Percentiles rank a stretch among this genome's conserved stretches.
These are phyloP conservation scores for Erinaceus europaeus DNA, from an alignment of 2,113 vertebrate species.

Conservation along the genomic window DNA sequence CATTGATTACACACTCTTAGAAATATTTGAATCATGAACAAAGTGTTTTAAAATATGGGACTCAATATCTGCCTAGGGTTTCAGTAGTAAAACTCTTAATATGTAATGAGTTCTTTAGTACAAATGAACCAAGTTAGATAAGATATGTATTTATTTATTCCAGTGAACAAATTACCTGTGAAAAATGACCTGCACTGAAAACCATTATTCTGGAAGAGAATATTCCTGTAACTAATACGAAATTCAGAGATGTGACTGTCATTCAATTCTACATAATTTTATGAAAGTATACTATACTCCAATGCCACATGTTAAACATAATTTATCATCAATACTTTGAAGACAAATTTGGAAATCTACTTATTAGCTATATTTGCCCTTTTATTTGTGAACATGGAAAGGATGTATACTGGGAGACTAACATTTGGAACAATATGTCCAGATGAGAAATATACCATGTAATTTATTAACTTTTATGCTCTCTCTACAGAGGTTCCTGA, in stretches of 20 bases:
- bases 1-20: background rate
- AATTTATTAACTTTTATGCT: background rate
- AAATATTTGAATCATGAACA: background rate
- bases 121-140: background rate
- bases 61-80: background rate
- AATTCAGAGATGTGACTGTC: background rate
- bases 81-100: background rate
- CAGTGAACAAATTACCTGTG: background rate
- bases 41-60: background rate
- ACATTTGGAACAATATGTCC: background rate
- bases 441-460: fast-evolving
- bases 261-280: background rate
- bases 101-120: background rate
- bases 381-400: background rate
- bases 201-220: background rate
- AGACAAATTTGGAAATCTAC: background rate
- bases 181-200: background rate
- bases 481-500: background rate
- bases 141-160: background rate
- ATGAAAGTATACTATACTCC: background rate
- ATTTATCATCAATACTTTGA: background rate
- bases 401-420: background rate
- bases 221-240: background rate
- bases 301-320: background rate
- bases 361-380: background rate